Percentiles rank a stretch among this genome's conserved stretches.
Evolutionary conservation across 2,888 invertebrate genomes (phyloP).

Genomic region (Hetaerina titia): DNA sequence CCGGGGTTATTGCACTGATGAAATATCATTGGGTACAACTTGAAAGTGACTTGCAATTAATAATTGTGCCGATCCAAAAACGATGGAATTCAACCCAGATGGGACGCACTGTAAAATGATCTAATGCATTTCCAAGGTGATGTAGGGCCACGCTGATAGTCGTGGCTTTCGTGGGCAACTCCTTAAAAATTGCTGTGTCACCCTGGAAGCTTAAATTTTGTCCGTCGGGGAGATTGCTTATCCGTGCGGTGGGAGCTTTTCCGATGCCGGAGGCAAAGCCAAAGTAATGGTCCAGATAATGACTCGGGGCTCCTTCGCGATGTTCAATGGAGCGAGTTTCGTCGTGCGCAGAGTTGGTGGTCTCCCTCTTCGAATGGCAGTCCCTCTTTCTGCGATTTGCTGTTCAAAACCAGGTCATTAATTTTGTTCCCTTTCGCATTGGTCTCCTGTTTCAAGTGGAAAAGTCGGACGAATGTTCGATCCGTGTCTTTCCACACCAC

Average conservation of each 20-base stretch:
- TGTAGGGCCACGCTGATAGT: not conserved
- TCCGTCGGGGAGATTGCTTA: not conserved
- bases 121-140: not conserved
- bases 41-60: too few species aligned
- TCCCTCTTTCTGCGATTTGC: not conserved
- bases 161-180: not conserved
- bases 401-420: not conserved
- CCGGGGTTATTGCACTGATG: too few species aligned
- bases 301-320: not conserved
- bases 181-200: not conserved
- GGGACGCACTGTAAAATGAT: not conserved
- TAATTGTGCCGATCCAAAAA: not conserved
- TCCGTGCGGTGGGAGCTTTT: not conserved
- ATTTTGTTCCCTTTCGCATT: not conserved
- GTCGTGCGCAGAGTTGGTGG: not conserved
- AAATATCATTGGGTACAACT: too few species aligned
- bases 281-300: constrained; percentile 57
- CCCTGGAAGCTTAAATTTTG: not conserved
- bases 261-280: not conserved
- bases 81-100: not conserved
- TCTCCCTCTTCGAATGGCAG: not conserved
- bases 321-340: constrained; percentile 24
- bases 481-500: not conserved
- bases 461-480: not conserved
- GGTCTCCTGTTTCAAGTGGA: not conserved